A percentile compares a stretch with the other conserved stretches of the same genome.
phyloP scores from a whole-genome alignment of 1,140 invertebrate species.

The Lerema accius region DNA sequence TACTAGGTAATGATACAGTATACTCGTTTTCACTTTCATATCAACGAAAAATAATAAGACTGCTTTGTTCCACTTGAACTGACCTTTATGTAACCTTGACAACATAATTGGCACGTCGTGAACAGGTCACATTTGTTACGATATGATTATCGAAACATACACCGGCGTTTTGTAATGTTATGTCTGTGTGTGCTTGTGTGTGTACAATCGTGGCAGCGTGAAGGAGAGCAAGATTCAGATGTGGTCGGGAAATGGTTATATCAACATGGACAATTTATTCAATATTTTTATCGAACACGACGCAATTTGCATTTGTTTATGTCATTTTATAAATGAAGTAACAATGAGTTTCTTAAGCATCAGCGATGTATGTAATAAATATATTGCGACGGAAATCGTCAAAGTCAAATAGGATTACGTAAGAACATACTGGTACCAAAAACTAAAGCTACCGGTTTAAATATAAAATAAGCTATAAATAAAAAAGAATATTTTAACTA shows the following conservation, averaged over 20 bases:
- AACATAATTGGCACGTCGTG: not conserved
- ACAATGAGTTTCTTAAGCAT: too few relatives aligned
- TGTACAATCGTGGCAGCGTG: slow-evolving; percentile 7
- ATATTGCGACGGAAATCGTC: too few relatives aligned
- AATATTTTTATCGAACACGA: not conserved
- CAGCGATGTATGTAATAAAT: too few relatives aligned
- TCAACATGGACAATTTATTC: not conserved
- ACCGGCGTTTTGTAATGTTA: not conserved
- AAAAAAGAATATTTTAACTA: too few relatives aligned
- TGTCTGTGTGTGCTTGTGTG: slow-evolving; percentile 5
- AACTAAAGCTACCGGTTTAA: too few relatives aligned
- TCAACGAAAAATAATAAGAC: not conserved
- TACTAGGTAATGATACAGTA: too few relatives aligned
- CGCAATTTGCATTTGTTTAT: too few relatives aligned
- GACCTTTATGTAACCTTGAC: not conserved
- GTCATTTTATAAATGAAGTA: too few relatives aligned
- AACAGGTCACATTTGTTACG: not conserved
- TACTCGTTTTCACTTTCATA: too few relatives aligned
- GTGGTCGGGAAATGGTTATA: slow-evolving; percentile 12
- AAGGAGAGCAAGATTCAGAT: slow-evolving; percentile 18
- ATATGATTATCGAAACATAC: not conserved
- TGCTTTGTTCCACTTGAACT: not conserved
- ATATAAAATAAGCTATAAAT: too few relatives aligned
- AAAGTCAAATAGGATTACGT: too few relatives aligned
- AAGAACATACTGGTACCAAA: too few relatives aligned